These are phyloP conservation scores for Dendrolimus punctatus DNA, from an alignment of 1,140 invertebrate genomes.

Conservation along the genomic window DNA sequence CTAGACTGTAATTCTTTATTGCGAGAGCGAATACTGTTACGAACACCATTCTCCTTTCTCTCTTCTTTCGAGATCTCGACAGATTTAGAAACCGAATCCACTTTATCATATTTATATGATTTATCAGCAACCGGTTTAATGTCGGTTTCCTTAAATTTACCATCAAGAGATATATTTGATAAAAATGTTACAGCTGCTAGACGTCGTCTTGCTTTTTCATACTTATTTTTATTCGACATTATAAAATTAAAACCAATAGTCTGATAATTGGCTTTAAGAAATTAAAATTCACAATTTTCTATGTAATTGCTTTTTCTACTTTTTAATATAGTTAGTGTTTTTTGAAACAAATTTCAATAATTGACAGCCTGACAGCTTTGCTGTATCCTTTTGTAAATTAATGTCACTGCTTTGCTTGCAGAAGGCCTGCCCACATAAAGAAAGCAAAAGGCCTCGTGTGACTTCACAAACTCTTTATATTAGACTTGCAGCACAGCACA, in stretches of 20 bases:
- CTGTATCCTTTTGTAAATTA: no score
- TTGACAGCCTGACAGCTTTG: no score
- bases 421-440: no score
- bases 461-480: no score
- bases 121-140: constrained; percentile 41
- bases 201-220: constrained; percentile 74
- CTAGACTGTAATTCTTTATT: constrained; percentile 42
- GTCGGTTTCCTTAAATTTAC: constrained; percentile 85
- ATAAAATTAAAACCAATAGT: not conserved
- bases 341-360: no score
- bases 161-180: constrained; percentile 95
- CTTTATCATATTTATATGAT: constrained; percentile 42
- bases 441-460: no score
- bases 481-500: no score
- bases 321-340: no score
- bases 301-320: no score
- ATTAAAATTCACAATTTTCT: no score
- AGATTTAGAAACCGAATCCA: constrained; percentile 24
- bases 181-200: constrained; percentile 92
- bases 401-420: no score
- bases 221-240: constrained; percentile 55
- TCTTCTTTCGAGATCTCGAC: constrained; percentile 28
- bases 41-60: constrained; percentile 25
- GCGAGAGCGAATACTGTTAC: constrained; percentile 30
- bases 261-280: no score